Percentiles rank a stretch among this genome's conserved stretches.
phyloP scores from a whole-genome alignment of 2,888 invertebrate genomes.

The Aquatica leii region DNA sequence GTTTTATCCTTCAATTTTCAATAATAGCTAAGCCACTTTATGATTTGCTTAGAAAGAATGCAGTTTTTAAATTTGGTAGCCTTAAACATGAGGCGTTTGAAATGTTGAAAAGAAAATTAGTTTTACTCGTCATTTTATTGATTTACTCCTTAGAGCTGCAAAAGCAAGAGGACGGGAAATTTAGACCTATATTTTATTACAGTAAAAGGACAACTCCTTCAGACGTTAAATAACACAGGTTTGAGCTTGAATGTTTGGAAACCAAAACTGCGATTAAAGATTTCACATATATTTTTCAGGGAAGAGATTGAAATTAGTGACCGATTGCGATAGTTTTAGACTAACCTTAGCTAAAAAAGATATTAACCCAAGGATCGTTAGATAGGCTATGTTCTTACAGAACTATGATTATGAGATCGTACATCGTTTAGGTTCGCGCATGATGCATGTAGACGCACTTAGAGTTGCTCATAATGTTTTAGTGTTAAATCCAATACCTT shows the following conservation, averaged over 20 bases:
- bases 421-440: constrained; percentile 14
- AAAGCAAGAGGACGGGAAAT: neutral
- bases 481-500: constrained; percentile 41
- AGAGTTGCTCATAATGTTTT: constrained; percentile 36
- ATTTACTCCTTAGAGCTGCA: too few relatives aligned
- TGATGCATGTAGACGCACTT: constrained; percentile 44
- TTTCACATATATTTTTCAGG: too few relatives aligned
- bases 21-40: too few relatives aligned
- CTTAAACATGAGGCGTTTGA: neutral
- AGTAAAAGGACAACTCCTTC: neutral
- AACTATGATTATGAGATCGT: constrained; percentile 25
- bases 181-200: neutral
- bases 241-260: neutral
- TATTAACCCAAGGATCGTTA: too few relatives aligned
- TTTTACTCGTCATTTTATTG: too few relatives aligned
- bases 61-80: neutral
- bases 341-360: too few relatives aligned
- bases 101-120: too few relatives aligned
- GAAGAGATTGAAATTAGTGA: too few relatives aligned
- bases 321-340: neutral
- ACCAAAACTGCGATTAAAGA: neutral
- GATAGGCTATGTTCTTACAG: neutral
- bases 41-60: too few relatives aligned
- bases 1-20: too few relatives aligned
- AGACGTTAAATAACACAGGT: neutral